Evolutionary conservation across 2,888 invertebrate species (phyloP).

Genomic region (Fragum fragum): DNA sequence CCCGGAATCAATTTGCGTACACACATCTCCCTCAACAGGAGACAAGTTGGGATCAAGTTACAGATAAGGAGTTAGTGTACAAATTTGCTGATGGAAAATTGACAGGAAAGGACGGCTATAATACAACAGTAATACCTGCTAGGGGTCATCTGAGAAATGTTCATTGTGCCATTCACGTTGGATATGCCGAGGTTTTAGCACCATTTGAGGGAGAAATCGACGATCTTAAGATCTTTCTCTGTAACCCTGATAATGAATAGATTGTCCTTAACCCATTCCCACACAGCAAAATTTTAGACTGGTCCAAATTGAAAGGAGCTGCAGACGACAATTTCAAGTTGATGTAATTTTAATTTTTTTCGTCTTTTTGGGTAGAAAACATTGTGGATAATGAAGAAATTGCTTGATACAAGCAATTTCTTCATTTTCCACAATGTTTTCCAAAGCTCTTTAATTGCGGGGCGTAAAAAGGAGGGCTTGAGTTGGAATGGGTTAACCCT

Average conservation of each 20-base stretch:
- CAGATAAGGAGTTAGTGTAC: slow-evolving; percentile 38
- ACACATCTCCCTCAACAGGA: slow-evolving; percentile 36
- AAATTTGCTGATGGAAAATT: slow-evolving; percentile 37
- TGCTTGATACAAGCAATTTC: too few species aligned
- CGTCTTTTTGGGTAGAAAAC: too few species aligned
- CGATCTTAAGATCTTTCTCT: slow-evolving; percentile 59
- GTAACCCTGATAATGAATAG: slow-evolving; percentile 37
- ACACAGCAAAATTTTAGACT: too few species aligned
- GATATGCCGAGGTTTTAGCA: slow-evolving; percentile 72
- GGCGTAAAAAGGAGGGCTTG: too few species aligned
- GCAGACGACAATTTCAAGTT: too few species aligned
- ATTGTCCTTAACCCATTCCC: too few species aligned
- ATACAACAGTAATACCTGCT: not conserved
- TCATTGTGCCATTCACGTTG: slow-evolving; percentile 77
- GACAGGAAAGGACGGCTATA: slow-evolving; percentile 47
- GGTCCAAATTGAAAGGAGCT: too few species aligned
- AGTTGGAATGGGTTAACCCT: too few species aligned
- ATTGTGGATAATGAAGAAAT: too few species aligned
- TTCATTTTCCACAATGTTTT: too few species aligned
- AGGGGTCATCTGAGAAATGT: slow-evolving; percentile 63
- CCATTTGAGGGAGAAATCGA: slow-evolving; percentile 77
- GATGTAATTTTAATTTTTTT: too few species aligned
- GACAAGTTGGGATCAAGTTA: not conserved
- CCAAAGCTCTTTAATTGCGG: too few species aligned
- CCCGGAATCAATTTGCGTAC: slow-evolving; percentile 23